Conservation (phyloP, 2,113 vertebrate genomes). For the Dendropsophus ebraccatus region DNA sequence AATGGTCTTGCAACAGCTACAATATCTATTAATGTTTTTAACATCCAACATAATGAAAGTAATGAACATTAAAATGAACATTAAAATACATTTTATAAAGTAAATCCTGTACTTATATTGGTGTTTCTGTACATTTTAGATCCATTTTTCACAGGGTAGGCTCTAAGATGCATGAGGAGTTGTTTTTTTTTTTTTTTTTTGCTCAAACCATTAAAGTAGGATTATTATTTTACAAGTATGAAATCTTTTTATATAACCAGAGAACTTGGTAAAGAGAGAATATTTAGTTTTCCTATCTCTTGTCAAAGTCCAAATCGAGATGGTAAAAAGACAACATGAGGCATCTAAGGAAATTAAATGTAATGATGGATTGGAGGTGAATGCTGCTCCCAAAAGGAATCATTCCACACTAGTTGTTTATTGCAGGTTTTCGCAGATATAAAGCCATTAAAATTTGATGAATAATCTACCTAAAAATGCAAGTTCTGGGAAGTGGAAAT, state of each 20-base stretch:
- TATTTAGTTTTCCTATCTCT: background rate
- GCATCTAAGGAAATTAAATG: slow-evolving; percentile 12
- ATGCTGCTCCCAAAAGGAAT: background rate
- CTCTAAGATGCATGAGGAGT: no score
- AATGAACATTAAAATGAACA: no score
- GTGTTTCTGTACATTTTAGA: no score
- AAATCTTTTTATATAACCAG: background rate
- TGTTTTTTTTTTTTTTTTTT: no score
- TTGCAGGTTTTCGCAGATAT: slow-evolving; percentile 5
- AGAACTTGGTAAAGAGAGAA: background rate
- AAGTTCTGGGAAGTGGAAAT: background rate
- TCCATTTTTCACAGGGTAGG: no score
- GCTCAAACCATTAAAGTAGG: background rate
- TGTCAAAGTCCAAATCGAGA: background rate
- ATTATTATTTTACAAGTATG: background rate
- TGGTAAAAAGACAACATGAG: slow-evolving; percentile 15
- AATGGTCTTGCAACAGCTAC: no score
- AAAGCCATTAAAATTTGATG: slow-evolving; percentile 37
- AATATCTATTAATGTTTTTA: no score
- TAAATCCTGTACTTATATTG: no score
- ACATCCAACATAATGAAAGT: no score
- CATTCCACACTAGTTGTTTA: slow-evolving; percentile 7
- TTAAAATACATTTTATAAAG: no score
- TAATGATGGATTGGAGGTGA: slow-evolving; percentile 14
- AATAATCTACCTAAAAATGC: slow-evolving; percentile 45